These are phyloP conservation scores for Neocloeon triangulifer DNA, from an alignment of 1,140 invertebrate genomes.

Conservation along the genomic window DNA sequence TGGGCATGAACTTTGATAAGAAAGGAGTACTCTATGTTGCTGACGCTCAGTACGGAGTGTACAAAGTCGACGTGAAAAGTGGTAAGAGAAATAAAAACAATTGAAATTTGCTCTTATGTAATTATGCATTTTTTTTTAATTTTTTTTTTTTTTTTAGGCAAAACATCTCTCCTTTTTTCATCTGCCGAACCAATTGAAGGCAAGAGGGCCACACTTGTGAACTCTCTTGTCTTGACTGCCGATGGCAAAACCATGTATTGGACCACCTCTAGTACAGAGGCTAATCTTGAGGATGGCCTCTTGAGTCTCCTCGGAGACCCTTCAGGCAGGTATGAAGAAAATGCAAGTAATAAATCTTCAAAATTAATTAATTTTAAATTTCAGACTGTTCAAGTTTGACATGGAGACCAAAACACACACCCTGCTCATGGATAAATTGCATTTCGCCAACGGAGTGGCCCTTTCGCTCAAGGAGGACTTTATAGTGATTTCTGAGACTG, in stretches of 20 bases:
- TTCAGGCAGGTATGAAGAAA: slow-evolving; percentile 46
- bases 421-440: slow-evolving; percentile 42
- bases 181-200: slow-evolving; percentile 31
- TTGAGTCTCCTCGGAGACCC: slow-evolving; percentile 34
- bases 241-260: slow-evolving; percentile 63
- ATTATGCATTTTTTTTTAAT: too few relatives aligned
- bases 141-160: too few relatives aligned
- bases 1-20: slow-evolving; percentile 52
- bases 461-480: slow-evolving; percentile 51
- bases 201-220: slow-evolving; percentile 27
- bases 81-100: too few relatives aligned
- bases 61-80: slow-evolving; percentile 46
- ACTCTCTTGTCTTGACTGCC: slow-evolving; percentile 35
- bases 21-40: slow-evolving; percentile 42
- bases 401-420: slow-evolving; percentile 31
- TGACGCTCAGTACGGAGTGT: slow-evolving; percentile 66
- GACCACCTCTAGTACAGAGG: slow-evolving; percentile 44
- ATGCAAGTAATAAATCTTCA: too few relatives aligned
- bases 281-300: slow-evolving; percentile 33
- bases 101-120: too few relatives aligned
- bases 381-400: slow-evolving; percentile 41
- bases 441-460: slow-evolving; percentile 61
- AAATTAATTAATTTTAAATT: too few relatives aligned
- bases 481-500: slow-evolving; percentile 43
- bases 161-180: slow-evolving; percentile 25